phyloP scores from a whole-genome alignment of 1,140 invertebrate species.

The Thaumatotibia leucotreta region DNA sequence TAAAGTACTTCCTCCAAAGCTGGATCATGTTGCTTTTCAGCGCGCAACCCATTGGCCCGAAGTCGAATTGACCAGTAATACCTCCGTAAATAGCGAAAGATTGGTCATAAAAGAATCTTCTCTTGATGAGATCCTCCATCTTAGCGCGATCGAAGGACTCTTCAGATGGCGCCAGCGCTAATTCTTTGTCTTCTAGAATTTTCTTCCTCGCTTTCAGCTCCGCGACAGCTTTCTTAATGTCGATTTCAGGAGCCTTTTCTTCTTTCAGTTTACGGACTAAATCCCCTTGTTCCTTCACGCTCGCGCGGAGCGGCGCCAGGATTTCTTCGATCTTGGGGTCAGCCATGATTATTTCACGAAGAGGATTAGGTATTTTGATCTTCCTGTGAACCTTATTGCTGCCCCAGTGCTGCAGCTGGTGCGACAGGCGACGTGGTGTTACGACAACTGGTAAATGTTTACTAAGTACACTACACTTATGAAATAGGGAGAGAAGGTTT shows the following conservation, averaged over 20 bases:
- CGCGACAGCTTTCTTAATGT: constrained; percentile 94
- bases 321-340: constrained; percentile 90
- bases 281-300: constrained; percentile 96
- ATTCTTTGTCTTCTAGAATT: constrained; percentile 94
- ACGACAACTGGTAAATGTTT: constrained; percentile 39
- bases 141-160: constrained; percentile 92
- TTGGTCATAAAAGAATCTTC: constrained; percentile 98
- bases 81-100: constrained; percentile 99
- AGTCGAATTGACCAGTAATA: constrained; percentile 92
- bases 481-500: constrained; percentile 52
- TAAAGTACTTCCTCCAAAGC: constrained; percentile 97
- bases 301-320: constrained; percentile 89
- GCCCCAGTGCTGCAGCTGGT: constrained; percentile 78
- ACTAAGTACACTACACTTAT: constrained; percentile 66
- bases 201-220: constrained; percentile 96
- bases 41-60: constrained; percentile 99
- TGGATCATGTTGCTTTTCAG: constrained; percentile 97
- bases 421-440: constrained; percentile 36
- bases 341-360: constrained; percentile 80
- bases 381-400: constrained; percentile 83
- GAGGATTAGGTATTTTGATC: constrained; percentile 77
- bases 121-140: constrained; percentile 98
- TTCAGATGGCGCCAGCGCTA: constrained; percentile 86
- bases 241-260: constrained; percentile 90
- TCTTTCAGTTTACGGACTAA: constrained; percentile 91